These are phyloP conservation scores for Branchipolynoe longqiensis DNA, from an alignment of 2,888 invertebrate genomes.

Conservation along the genomic window DNA sequence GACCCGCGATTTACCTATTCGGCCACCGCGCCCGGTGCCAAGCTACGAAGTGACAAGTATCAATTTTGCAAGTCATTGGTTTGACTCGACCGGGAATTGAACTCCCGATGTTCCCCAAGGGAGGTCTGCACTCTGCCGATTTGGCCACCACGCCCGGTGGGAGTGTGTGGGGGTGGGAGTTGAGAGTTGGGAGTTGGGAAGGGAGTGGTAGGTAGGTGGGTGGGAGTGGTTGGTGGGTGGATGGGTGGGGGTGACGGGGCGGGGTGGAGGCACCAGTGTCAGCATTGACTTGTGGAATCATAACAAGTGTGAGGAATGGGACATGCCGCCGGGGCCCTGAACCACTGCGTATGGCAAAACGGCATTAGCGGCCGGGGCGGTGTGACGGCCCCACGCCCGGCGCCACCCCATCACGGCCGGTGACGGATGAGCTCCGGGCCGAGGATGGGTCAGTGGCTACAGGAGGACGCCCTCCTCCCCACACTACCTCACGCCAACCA, in stretches of 20 bases:
- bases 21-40: no score
- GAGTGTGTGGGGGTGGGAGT: no score
- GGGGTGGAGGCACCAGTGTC: not conserved
- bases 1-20: no score
- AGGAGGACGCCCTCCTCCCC: not conserved
- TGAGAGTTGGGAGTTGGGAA: no score
- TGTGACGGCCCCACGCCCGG: not conserved
- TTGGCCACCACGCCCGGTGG: no score
- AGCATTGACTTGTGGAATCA: slow-evolving; percentile 39
- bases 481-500: not conserved
- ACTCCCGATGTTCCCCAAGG: no score
- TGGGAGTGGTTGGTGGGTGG: not conserved
- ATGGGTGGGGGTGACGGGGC: not conserved
- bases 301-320: slow-evolving; percentile 49
- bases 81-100: no score
- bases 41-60: no score
- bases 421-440: not conserved
- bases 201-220: no score
- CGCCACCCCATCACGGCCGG: not conserved
- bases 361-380: slow-evolving; percentile 15
- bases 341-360: slow-evolving; percentile 43
- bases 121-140: no score
- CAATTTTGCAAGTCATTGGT: no score
- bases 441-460: slow-evolving; percentile 37
- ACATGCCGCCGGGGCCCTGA: slow-evolving; percentile 36